Evolutionary conservation across 2,797 vertebrate species (phyloP).

Genomic region (Coranthus polyacanthus): DNA sequence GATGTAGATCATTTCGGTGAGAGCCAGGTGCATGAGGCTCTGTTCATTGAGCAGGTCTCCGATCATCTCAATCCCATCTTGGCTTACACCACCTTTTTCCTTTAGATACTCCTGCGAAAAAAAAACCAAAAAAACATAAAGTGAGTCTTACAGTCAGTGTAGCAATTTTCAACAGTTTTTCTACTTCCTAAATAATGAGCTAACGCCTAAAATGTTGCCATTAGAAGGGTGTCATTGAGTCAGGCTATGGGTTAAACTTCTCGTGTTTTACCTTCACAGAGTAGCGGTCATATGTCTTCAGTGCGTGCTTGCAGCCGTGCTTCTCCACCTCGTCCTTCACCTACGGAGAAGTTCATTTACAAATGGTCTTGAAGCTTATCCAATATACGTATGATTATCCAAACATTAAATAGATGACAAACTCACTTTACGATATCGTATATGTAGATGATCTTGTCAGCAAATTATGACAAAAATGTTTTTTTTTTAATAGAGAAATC

Average conservation of each 20-base stretch:
- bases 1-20: constrained; percentile 77
- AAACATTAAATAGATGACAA: too few relatives aligned
- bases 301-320: constrained; percentile 54
- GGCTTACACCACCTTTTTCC: constrained; percentile 76
- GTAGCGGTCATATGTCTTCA: constrained; percentile 72
- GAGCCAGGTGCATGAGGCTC: constrained; percentile 78
- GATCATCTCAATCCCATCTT: constrained; percentile 75
- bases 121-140: neutral
- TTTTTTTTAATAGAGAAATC: too few relatives aligned
- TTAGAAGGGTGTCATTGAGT: too few relatives aligned
- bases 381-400: too few relatives aligned
- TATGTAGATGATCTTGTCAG: too few relatives aligned
- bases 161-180: too few relatives aligned
- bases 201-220: too few relatives aligned
- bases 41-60: constrained; percentile 82
- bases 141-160: neutral
- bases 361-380: too few relatives aligned
- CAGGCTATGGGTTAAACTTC: too few relatives aligned
- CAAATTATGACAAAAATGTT: too few relatives aligned
- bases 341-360: constrained; percentile 39
- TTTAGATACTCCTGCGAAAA: constrained; percentile 72
- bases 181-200: too few relatives aligned
- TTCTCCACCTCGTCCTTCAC: constrained; percentile 65
- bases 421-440: too few relatives aligned
- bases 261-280: constrained; percentile 75